Evolutionary conservation across 1,140 invertebrate species (phyloP).

Genomic region (Pachypsylla venusta): DNA sequence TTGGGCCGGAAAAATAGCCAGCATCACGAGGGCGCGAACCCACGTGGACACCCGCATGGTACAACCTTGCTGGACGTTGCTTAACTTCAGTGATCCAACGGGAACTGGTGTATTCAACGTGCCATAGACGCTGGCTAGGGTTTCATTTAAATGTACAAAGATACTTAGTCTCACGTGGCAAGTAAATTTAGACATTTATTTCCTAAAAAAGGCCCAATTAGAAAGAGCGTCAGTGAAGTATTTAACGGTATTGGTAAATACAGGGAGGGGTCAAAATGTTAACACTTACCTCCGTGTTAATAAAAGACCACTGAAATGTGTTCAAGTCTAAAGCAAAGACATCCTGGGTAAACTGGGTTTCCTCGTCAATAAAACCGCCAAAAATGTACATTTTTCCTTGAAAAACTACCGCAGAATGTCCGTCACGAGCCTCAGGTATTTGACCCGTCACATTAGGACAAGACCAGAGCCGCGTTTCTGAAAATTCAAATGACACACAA

Average conservation of each 20-base stretch:
- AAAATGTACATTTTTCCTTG: slow-evolving; percentile 75
- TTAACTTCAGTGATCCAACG: too few relatives aligned
- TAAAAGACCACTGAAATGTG: slow-evolving; percentile 51
- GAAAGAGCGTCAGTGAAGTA: neutral
- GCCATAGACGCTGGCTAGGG: too few relatives aligned
- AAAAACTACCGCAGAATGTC: slow-evolving; percentile 74
- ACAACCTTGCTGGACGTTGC: too few relatives aligned
- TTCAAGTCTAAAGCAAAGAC: slow-evolving; percentile 58
- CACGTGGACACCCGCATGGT: too few relatives aligned
- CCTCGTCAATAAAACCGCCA: slow-evolving; percentile 69
- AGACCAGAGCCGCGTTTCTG: slow-evolving; percentile 49
- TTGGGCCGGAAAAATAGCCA: too few relatives aligned
- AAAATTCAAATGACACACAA: too few relatives aligned
- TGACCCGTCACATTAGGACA: slow-evolving; percentile 44
- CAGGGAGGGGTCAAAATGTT: neutral
- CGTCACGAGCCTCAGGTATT: slow-evolving; percentile 66
- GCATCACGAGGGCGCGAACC: too few relatives aligned
- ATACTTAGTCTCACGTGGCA: too few relatives aligned
- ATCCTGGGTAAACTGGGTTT: slow-evolving; percentile 62
- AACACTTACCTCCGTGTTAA: slow-evolving; percentile 39
- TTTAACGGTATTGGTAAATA: neutral
- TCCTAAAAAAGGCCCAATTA: neutral
- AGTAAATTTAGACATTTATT: too few relatives aligned
- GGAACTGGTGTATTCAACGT: too few relatives aligned
- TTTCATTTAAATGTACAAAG: too few relatives aligned